Evolutionary conservation across 1,140 invertebrate species (phyloP).

Genomic region (Episyrphus balteatus): DNA sequence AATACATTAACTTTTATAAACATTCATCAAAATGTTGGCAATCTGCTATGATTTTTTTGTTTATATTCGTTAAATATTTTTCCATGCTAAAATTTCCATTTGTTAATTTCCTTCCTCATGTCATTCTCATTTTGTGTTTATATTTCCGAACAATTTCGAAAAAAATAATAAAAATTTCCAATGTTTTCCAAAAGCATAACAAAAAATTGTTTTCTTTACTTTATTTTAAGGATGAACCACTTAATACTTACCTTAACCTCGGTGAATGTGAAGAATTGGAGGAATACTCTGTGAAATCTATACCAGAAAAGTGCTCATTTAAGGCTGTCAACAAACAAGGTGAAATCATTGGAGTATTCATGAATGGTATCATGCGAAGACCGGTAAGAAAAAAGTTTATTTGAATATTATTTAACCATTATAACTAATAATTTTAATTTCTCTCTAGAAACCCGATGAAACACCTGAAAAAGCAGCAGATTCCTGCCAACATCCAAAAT

Average conservation of each 20-base stretch:
- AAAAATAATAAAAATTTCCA: too few relatives aligned
- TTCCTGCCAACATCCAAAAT: constrained; percentile 43
- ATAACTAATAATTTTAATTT: neutral
- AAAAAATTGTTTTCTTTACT: neutral
- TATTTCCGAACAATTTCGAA: too few relatives aligned
- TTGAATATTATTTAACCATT: neutral
- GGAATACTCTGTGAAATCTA: constrained; percentile 44
- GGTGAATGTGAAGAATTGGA: constrained; percentile 50
- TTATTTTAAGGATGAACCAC: constrained; percentile 52
- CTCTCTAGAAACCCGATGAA: constrained; percentile 5
- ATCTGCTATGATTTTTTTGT: too few relatives aligned
- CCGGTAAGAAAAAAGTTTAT: constrained; percentile 15
- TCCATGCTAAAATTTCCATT: too few relatives aligned
- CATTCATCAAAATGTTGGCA: too few relatives aligned
- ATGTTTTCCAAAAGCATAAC: neutral
- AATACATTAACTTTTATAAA: too few relatives aligned
- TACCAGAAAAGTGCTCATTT: constrained; percentile 47
- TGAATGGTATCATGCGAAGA: constrained; percentile 25
- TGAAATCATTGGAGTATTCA: constrained; percentile 46
- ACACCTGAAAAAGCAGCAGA: constrained; percentile 19
- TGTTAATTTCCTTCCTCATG: too few relatives aligned
- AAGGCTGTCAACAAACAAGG: constrained; percentile 47
- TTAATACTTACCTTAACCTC: constrained; percentile 47
- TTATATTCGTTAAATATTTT: too few relatives aligned
- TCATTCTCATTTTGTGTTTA: too few relatives aligned